phyloP scores from a whole-genome alignment of 2,113 vertebrate genomes.

The Chrysochloris asiatica region DNA sequence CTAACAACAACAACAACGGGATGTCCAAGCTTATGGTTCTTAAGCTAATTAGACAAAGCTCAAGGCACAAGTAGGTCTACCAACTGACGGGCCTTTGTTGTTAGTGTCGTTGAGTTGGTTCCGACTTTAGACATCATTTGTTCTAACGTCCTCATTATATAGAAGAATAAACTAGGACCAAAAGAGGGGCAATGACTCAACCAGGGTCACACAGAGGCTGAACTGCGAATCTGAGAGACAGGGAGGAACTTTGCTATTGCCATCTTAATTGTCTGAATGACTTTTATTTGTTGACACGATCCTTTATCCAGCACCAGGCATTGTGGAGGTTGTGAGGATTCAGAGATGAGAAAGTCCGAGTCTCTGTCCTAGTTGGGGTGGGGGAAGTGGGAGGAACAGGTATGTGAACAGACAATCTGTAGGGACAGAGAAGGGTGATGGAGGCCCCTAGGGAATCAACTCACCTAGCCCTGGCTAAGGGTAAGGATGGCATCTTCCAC shows the following conservation, averaged over 20 bases:
- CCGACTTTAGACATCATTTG: not conserved
- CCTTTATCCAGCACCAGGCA: not conserved
- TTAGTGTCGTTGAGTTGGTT: too few relatives aligned
- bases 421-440: not conserved
- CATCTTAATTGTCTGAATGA: not conserved
- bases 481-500: not conserved
- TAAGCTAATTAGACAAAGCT: constrained; percentile 38
- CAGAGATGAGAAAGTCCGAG: not conserved
- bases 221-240: not conserved
- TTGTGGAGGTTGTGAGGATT: not conserved
- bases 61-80: constrained; percentile 28
- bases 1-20: not conserved
- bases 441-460: not conserved
- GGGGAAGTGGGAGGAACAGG: not conserved
- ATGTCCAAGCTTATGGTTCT: too few relatives aligned
- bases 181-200: not conserved
- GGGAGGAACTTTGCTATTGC: not conserved
- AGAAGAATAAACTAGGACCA: not conserved
- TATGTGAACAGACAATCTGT: not conserved
- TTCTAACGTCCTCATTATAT: not conserved
- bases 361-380: not conserved
- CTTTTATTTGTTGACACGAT: not conserved
- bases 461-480: not conserved
- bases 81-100: not conserved
- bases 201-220: not conserved